Evolutionary conservation across 2,113 vertebrate species (phyloP), one percentile per base, ranked within the genome.

Genomic region (Craseonycteris thonglongyai): DNA sequence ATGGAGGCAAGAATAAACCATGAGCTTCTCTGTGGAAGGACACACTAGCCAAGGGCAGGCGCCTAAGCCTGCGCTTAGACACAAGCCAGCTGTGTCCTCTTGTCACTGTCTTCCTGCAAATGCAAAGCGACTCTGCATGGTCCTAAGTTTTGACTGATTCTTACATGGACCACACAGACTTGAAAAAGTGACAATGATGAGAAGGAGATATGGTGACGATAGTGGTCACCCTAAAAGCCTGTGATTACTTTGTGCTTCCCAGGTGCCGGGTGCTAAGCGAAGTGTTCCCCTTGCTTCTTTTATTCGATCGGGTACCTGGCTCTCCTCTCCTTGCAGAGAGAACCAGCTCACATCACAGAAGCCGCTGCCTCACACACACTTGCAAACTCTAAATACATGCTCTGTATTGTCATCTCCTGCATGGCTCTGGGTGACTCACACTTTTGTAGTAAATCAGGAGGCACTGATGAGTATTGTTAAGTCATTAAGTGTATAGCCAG

Each of bases 271-370:
- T 42, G 35, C 45, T 33, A 16, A 30, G 21, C 33, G 0, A 19
- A 16, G 14, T 26, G 0, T 19, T 22, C 19, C n/a, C 28, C 19
- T 1, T 1, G 30, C 22, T 33, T 38, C 35, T 35, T 35, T 33
- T 30, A 3, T 47, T 45, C n/a, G 6, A 12, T 35, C 9, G 11
- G 2, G 3, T 0, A 13, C 59, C 21, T 47, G n/a, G 16, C n/a
- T 26, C 14, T 45, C 47, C 56, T 40, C 26, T 38, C 7, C 1
- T 13, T 28, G 40, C 33, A 26, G 71, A 92, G 28, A 74, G 19
- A 61, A 18, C 18, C 7, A 33, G 58, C 42, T 26, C 13, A 38
- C 33, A 40, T 42, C 42, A 15, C 8, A 14, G 51, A 78, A 47
- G 74, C 51, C 1, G 9, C 68, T 40, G 38, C 66, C n/a, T 85